phyloP scores from a whole-genome alignment of 64 coral and sea anemone species.

The Actinia tenebrosa region DNA sequence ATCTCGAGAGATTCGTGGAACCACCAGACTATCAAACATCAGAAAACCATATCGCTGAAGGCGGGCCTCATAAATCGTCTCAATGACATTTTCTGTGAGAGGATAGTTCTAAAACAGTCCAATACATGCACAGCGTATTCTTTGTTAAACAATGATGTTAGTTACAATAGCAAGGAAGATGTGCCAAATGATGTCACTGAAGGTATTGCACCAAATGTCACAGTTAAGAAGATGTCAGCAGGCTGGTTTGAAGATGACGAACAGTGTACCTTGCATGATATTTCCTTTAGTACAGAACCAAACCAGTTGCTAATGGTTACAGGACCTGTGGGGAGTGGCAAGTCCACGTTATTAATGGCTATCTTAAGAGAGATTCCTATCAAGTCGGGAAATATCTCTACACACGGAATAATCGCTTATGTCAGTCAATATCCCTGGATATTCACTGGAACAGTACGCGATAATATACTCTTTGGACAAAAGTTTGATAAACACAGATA shows the following conservation, averaged over 20 bases:
- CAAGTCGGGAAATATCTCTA: background rate
- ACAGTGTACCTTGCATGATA: constrained; percentile 5
- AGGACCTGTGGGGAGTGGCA: constrained; percentile 60
- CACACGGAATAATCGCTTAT: constrained; percentile 36
- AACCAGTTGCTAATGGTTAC: constrained; percentile 48
- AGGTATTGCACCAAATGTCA: background rate
- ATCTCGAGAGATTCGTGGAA: background rate
- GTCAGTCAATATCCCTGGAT: constrained; percentile 54
- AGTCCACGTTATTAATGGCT: constrained; percentile 48
- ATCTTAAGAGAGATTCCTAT: constrained; percentile 51
- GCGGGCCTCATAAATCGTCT: no score
- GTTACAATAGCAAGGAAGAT: background rate
- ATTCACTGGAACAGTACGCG: constrained; percentile 50
- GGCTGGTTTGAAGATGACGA: background rate
- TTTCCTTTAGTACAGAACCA: constrained; percentile 2
- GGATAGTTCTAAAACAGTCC: no score
- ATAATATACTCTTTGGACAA: constrained; percentile 53
- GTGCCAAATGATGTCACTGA: background rate
- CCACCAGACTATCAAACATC: no score
- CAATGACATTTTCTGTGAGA: no score
- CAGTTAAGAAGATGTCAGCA: background rate
- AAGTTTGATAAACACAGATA: constrained; percentile 28
- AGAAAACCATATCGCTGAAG: no score
- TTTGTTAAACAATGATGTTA: background rate
- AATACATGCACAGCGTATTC: background rate